Conservation (phyloP, 2,113 vertebrate genomes). For the Verasper variegatus region DNA sequence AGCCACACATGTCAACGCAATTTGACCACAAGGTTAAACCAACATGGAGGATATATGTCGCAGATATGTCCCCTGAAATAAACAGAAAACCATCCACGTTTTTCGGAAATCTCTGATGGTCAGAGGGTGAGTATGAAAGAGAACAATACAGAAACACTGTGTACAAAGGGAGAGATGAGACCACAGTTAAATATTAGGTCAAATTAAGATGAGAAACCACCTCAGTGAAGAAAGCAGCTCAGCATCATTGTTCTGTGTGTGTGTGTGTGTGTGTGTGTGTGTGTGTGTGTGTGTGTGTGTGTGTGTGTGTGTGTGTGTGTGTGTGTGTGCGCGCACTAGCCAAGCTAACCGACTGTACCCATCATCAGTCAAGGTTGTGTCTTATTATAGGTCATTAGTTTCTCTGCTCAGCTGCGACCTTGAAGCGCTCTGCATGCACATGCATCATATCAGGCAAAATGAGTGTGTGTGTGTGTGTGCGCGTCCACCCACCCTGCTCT, state of each 20-base stretch:
- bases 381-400: conserved; percentile 77
- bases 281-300: conserved; percentile 7
- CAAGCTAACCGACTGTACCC: conserved; percentile 68
- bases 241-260: not conserved
- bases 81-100: no score
- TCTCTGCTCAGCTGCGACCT: conserved; percentile 70
- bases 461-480: conserved; percentile 18
- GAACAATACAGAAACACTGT: no score
- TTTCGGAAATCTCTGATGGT: not conserved
- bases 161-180: conserved; percentile 2
- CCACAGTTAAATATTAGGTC: not conserved
- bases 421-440: conserved; percentile 47
- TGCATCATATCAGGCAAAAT: conserved; percentile 60
- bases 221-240: conserved; percentile 28
- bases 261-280: conserved; percentile 1
- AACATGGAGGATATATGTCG: not conserved
- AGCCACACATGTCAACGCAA: not conserved
- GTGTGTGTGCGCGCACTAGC: conserved; percentile 46
- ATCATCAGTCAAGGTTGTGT: conserved; percentile 79
- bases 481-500: not conserved
- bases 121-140: not conserved
- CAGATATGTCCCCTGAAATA: not conserved
- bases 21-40: no score
- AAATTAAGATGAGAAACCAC: conserved; percentile 26
- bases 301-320: conserved; percentile 10